phyloP scores from a whole-genome alignment of 2,797 vertebrate genomes.

The Ctenopoma multispine region DNA sequence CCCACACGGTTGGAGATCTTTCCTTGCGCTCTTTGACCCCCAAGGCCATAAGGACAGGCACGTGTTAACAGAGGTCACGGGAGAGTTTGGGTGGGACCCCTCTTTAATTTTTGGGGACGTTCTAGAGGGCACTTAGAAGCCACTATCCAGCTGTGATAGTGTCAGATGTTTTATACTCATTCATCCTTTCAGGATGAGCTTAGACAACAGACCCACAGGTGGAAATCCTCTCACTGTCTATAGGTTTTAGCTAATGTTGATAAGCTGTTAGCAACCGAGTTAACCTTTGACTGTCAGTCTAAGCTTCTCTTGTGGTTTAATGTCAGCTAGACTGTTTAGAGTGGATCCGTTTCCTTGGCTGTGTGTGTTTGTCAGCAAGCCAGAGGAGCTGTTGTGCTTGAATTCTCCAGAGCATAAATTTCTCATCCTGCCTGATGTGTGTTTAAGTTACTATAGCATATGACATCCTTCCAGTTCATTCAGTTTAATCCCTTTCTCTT shows the following conservation, averaged over 20 bases:
- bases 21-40: slow-evolving; percentile 63
- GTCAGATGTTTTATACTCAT: slow-evolving; percentile 63
- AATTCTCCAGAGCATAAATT: slow-evolving; percentile 27
- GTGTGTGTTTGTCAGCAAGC: slow-evolving; percentile 1
- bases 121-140: slow-evolving; percentile 45
- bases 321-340: slow-evolving; percentile 2
- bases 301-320: slow-evolving; percentile 23
- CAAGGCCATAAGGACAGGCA: slow-evolving; percentile 63
- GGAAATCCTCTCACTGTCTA: slow-evolving; percentile 31
- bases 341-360: neutral
- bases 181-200: slow-evolving; percentile 49
- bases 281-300: slow-evolving; percentile 1
- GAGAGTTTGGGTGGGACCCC: slow-evolving; percentile 57
- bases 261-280: slow-evolving; percentile 7
- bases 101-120: slow-evolving; percentile 60
- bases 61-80: slow-evolving; percentile 71
- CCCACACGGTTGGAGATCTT: slow-evolving; percentile 45
- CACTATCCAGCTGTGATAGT: slow-evolving; percentile 52
- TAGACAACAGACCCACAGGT: slow-evolving; percentile 58
- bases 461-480: slow-evolving; percentile 23
- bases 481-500: slow-evolving; percentile 15
- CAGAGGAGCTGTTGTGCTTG: slow-evolving; percentile 20
- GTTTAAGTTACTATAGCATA: slow-evolving; percentile 33
- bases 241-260: slow-evolving; percentile 3
- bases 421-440: slow-evolving; percentile 22